These are phyloP conservation scores for Morus bassanus DNA, from an alignment of 2,797 vertebrate genomes.

Conservation along the genomic window DNA sequence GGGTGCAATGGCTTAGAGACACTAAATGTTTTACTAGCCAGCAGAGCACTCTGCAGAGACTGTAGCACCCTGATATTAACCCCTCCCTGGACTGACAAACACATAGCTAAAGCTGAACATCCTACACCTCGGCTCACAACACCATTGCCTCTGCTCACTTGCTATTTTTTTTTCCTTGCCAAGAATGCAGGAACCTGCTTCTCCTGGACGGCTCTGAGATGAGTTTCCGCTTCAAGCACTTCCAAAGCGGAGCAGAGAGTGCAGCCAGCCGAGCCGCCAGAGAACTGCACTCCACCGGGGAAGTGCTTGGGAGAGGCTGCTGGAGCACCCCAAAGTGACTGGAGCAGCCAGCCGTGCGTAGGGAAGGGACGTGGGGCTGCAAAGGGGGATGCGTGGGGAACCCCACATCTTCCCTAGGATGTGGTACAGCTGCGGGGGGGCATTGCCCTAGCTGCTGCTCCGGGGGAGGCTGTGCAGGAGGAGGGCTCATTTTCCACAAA, in stretches of 20 bases:
- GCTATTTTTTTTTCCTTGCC: background rate
- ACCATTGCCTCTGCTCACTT: background rate
- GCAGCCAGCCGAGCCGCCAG: background rate
- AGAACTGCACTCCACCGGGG: fast-evolving
- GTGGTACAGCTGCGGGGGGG: fast-evolving
- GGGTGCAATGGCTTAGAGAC: background rate
- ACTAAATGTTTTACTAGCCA: background rate
- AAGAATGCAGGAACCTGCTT: background rate
- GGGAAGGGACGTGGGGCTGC: background rate
- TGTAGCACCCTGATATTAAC: background rate
- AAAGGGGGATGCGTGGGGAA: background rate
- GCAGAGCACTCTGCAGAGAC: background rate
- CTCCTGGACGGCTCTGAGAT: background rate
- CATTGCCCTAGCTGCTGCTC: background rate
- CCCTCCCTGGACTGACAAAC: fast-evolving
- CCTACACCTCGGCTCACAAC: background rate
- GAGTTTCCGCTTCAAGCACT: background rate
- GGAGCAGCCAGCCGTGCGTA: fast-evolving
- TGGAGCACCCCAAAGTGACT: background rate
- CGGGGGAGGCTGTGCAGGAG: fast-evolving
- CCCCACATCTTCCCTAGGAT: background rate
- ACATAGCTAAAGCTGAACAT: background rate
- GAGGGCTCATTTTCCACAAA: background rate
- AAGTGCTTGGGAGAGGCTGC: background rate
- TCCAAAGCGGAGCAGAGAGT: background rate